phyloP scores from a whole-genome alignment of 2,113 vertebrate species.

The Ginglymostoma cirratum region DNA sequence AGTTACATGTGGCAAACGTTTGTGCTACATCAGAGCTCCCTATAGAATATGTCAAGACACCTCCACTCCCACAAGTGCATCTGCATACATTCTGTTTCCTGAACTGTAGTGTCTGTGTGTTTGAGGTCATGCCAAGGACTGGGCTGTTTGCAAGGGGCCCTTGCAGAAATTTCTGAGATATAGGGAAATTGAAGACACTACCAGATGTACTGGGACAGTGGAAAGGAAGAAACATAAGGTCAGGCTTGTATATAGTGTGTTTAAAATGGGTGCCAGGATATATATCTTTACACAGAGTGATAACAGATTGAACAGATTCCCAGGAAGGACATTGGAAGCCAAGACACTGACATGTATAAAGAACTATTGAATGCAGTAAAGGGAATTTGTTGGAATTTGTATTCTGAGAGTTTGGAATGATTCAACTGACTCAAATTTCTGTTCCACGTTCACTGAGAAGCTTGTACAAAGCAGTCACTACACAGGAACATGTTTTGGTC shows the following conservation, averaged over 20 bases:
- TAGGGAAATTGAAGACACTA: not conserved
- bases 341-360: not conserved
- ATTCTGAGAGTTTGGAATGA: not conserved
- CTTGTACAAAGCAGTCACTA: not conserved
- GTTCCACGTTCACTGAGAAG: not conserved
- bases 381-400: not conserved
- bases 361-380: not conserved
- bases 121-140: not conserved
- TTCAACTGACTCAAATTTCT: not conserved
- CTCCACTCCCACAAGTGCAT: not conserved
- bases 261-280: not conserved
- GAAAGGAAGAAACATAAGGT: not conserved
- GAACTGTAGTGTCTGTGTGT: not conserved
- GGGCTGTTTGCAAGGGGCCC: not conserved
- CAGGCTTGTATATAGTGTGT: not conserved
- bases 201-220: not conserved
- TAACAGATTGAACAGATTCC: not conserved
- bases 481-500: not conserved
- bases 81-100: not conserved
- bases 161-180: not conserved
- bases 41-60: not conserved
- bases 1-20: not conserved
- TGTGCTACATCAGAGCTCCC: not conserved
- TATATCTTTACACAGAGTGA: not conserved
- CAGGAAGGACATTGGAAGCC: not conserved